Evolutionary conservation across 2,888 invertebrate genomes (phyloP), one percentile per base, ranked within the genome.

Genomic region (Megastigmus dorsalis): DNA sequence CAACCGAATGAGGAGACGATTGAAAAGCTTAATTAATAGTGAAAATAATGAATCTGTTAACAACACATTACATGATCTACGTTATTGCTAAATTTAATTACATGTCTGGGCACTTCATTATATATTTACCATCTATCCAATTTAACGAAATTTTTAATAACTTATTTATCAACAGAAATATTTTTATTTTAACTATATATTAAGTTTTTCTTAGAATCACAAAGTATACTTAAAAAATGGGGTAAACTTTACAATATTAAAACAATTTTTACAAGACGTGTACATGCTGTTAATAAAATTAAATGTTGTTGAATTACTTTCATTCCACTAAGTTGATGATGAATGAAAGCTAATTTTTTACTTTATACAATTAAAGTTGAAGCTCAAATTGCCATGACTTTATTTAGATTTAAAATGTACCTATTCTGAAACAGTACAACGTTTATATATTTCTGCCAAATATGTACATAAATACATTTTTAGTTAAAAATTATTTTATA

Each of bases 1-100:
- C 85, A 86, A 85, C 85, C 86, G 83, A 84, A 84, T 84, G 84
- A 86, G 85, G 83, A 85, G 84, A 83, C 82, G 79, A 80, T 80
- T 81, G 50, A 43, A 55, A 69, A 69, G 52, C 38, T 73, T 38
- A 65, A 66, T 48, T 60, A 75, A 63, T 63, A 65, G 59, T 33
- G 18, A 62, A n/a, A n/a, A 52, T 66, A 54, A 70, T 60, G 38
- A 50, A 75, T 70, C 67, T 67, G 20, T 59, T 65, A 60, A 67
- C 54, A 65, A 65, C 33, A 52, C 28, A 33, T 60, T 41, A 13
- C 18, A 28, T 59, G 48, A 28, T 67, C 38, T 70, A 67, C 2
- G 23, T 50, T 69, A 67, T 71, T 55, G 33, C 50, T 67, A 67
- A 26, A 67, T 48, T 67, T 50, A 41, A 68, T 73, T 60, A 70